phyloP scores from a whole-genome alignment of 2,797 vertebrate species.

The Prunella strophiata region DNA sequence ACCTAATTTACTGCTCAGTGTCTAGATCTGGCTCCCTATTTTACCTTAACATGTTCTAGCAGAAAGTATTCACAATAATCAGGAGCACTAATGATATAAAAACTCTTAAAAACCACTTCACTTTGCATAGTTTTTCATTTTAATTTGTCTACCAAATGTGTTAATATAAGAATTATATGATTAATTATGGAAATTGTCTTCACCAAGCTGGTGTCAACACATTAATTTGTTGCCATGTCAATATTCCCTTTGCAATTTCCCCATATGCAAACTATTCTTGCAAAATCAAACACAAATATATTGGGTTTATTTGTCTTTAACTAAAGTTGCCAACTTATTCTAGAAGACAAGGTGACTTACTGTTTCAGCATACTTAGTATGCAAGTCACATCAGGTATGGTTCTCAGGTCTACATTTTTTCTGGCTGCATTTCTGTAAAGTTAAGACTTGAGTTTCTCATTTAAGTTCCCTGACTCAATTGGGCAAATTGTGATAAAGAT shows the following conservation, averaged over 20 bases:
- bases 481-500: neutral
- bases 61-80: neutral
- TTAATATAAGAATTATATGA: neutral
- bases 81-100: neutral
- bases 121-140: neutral
- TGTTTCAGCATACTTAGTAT: neutral
- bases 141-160: neutral
- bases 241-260: neutral
- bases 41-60: neutral
- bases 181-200: slow-evolving; percentile 15
- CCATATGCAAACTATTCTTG: neutral
- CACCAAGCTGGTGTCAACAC: neutral
- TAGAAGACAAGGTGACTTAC: neutral
- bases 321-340: neutral
- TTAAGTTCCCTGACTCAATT: neutral
- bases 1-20: neutral
- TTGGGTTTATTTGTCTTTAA: neutral
- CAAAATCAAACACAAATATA: neutral
- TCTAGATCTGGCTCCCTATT: neutral
- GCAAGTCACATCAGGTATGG: neutral
- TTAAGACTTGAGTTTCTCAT: neutral
- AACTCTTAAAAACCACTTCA: neutral
- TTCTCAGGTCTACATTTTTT: neutral
- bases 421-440: neutral
- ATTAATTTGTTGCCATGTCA: neutral